Percentiles rank a stretch among this genome's conserved stretches.
Evolutionary conservation across 2,888 invertebrate genomes (phyloP).

Genomic region (Cistogaster globosa): DNA sequence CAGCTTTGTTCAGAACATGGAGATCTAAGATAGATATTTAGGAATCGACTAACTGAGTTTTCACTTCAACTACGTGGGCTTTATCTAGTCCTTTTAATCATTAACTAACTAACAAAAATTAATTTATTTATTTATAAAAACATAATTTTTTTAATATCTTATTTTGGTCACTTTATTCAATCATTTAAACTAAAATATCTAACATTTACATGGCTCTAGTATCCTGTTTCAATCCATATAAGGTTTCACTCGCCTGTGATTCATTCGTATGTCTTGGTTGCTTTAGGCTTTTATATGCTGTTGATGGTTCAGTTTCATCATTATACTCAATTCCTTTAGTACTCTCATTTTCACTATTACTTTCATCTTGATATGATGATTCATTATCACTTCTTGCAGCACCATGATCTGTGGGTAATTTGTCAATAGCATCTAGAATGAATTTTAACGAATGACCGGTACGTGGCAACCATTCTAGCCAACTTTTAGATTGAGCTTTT

Average conservation of each 20-base stretch:
- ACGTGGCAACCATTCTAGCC: slow-evolving; percentile 78
- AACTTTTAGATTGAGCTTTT: slow-evolving; percentile 66
- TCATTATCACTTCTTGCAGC: neutral
- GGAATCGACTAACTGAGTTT: too few species aligned
- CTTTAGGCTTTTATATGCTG: neutral
- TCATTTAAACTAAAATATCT: slow-evolving; percentile 14
- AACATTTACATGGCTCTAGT: slow-evolving; percentile 55
- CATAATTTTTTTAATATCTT: neutral
- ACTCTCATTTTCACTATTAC: neutral
- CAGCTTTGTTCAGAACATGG: too few species aligned
- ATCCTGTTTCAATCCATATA: neutral
- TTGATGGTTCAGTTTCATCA: neutral
- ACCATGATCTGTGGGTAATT: slow-evolving; percentile 78
- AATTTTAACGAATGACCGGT: slow-evolving; percentile 81
- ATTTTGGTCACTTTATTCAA: neutral
- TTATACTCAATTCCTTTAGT: neutral
- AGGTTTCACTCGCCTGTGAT: neutral
- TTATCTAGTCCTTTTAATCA: too few species aligned
- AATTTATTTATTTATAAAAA: too few species aligned
- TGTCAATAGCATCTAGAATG: slow-evolving; percentile 82
- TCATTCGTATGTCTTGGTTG: neutral
- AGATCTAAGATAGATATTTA: too few species aligned
- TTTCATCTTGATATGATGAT: neutral
- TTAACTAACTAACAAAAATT: too few species aligned
- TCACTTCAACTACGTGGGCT: too few species aligned